phyloP scores from a whole-genome alignment of 2,797 vertebrate genomes.

The Aotus griseimembra region DNA sequence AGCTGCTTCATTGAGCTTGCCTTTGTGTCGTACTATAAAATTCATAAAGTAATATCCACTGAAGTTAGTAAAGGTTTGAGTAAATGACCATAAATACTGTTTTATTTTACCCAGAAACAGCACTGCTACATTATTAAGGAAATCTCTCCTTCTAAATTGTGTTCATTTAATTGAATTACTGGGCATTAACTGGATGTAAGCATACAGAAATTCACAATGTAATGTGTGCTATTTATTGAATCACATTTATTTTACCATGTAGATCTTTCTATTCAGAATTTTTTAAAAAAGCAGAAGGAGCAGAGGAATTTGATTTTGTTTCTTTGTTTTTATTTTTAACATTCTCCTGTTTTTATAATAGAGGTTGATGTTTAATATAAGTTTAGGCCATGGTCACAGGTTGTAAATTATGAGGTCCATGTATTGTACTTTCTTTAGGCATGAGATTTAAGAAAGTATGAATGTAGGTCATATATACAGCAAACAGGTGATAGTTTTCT shows the following conservation, averaged over 20 bases:
- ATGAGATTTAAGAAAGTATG: not conserved
- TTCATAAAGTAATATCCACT: not conserved
- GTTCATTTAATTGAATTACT: slow-evolving; percentile 39
- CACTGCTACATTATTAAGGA: not conserved
- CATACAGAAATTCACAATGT: not conserved
- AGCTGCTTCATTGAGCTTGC: not conserved
- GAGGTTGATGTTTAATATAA: not conserved
- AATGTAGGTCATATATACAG: not conserved
- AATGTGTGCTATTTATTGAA: not conserved
- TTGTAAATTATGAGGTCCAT: not conserved
- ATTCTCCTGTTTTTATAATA: not conserved
- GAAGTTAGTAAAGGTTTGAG: not conserved
- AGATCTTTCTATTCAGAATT: not conserved
- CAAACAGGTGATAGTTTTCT: not conserved
- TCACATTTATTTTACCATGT: not conserved
- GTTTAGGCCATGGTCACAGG: not conserved
- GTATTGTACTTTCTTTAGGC: not conserved
- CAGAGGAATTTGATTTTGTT: not conserved
- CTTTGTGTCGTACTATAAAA: slow-evolving; percentile 17
- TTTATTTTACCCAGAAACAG: not conserved
- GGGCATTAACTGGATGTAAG: not conserved
- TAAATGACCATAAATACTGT: slow-evolving; percentile 30
- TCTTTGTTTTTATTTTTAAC: not conserved
- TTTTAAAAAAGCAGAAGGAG: accelerated
- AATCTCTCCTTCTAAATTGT: not conserved